Base-by-base conservation (phyloP, 2,797 vertebrate genomes). In the Sebastes vulpes region DNA sequence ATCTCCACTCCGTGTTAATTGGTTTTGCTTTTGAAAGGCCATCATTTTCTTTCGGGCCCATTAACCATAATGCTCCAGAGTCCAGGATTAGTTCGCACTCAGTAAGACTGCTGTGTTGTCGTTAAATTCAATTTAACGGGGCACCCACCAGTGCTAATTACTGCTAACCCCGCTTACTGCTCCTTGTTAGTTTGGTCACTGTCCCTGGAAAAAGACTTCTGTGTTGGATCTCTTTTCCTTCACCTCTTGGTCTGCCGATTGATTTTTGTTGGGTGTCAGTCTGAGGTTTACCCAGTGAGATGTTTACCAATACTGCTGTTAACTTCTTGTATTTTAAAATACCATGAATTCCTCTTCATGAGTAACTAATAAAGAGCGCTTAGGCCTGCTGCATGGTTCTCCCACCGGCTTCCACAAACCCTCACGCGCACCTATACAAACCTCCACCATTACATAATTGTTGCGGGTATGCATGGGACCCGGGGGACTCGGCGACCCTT, bases 11-110 rank as follows among this genome's bases (percentile, higher is more conserved):
- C 68, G 83, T 94, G 93, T 95, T 96, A 96, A 96, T 96, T 95
- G 94, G 94, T 95, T 96, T 96, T 95, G 94, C 94, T 95, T 95
- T 94, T 96, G 92, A 96, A 94, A 95, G 93, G 93, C 93, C 93
- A 95, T 96, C 91, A 94, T 96, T 96, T 96, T 95, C 93, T 96
- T 95, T 96, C 92, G 83, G 94, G 94, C 86, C 93, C 96, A 96
- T 96, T 95, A 96, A 96, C 90, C 90, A 89, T 92, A 94, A 96
- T 93, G 92, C 93, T 95, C 89, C 87, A 77, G 85, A 94, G 93
- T 94, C 92, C 90, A 73, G 92, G 94, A 95, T 96, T 95, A 95
- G 93, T 93, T 95, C 88, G 61, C 85, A 86, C 90, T 88, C 84
- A 92, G 91, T 93, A 89, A 89, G 92, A 93, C 92, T 95, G 94